Evolutionary conservation across 2,888 invertebrate genomes (phyloP).

Genomic region (Tiliacea aurago): DNA sequence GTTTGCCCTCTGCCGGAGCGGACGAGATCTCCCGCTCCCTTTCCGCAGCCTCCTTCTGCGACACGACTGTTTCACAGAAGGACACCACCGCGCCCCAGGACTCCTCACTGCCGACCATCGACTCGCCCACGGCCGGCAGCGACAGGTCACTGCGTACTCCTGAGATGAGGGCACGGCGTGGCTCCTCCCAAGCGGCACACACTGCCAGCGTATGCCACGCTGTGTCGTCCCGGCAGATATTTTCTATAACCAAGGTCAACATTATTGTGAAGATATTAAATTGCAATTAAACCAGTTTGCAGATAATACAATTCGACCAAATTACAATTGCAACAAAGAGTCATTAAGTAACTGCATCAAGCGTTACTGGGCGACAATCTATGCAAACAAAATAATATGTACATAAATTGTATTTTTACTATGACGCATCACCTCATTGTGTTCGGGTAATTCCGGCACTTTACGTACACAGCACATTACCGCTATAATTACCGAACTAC

Average conservation of each 20-base stretch:
- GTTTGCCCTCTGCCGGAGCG: no score
- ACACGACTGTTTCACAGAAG: no score
- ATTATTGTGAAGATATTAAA: neutral
- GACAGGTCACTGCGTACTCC: no score
- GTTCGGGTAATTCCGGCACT: constrained; percentile 18
- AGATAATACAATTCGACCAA: neutral
- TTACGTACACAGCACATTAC: neutral
- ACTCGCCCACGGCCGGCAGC: no score
- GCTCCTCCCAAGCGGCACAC: no score
- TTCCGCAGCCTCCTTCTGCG: no score
- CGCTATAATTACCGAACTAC: neutral
- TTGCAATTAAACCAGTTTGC: neutral
- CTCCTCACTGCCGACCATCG: no score
- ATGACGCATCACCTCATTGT: constrained; percentile 2
- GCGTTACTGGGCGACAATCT: neutral
- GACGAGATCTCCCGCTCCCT: no score
- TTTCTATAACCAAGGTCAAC: neutral
- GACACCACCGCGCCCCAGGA: no score
- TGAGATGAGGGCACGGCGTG: no score
- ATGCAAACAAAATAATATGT: neutral
- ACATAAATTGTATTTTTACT: constrained; percentile 9
- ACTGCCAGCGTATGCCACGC: no score
- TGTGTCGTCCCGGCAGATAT: no score
- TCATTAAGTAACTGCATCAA: neutral
- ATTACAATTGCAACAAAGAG: neutral